These are phyloP conservation scores for Drosophila truncata DNA, from an alignment of 1,140 invertebrate genomes.

Conservation along the genomic window DNA sequence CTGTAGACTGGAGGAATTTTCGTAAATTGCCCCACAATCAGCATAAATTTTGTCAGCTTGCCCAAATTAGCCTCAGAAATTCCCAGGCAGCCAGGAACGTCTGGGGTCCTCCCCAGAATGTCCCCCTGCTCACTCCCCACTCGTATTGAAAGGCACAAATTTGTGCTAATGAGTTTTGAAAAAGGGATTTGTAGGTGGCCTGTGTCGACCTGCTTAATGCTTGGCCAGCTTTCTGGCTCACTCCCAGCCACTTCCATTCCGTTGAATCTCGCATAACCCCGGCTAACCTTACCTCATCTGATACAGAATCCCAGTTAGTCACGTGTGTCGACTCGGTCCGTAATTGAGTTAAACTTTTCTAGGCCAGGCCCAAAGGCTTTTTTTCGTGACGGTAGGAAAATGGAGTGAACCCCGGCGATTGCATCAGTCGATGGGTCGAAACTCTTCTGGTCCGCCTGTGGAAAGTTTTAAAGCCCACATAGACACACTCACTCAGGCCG, in stretches of 20 bases:
- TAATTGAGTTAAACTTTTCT: slow-evolving; percentile 84
- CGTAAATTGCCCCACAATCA: slow-evolving; percentile 81
- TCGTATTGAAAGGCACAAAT: slow-evolving; percentile 77
- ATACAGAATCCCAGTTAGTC: slow-evolving; percentile 59
- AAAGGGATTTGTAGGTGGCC: slow-evolving; percentile 70
- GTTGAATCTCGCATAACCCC: slow-evolving; percentile 17
- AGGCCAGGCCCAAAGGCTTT: slow-evolving; percentile 67
- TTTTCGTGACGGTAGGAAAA: slow-evolving; percentile 19
- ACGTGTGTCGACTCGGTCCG: slow-evolving; percentile 63
- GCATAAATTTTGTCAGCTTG: slow-evolving; percentile 74
- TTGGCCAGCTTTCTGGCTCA: slow-evolving; percentile 62
- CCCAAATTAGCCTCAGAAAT: slow-evolving; percentile 46
- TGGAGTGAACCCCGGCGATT: slow-evolving; percentile 52
- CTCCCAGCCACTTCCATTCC: slow-evolving; percentile 1
- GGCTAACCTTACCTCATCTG: slow-evolving; percentile 50
- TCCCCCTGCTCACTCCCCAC: slow-evolving; percentile 14
- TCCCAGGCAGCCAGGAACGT: neutral
- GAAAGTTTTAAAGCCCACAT: slow-evolving; percentile 66
- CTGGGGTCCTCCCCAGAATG: neutral
- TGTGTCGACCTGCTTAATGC: slow-evolving; percentile 65
- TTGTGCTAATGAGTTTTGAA: slow-evolving; percentile 84
- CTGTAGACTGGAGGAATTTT: slow-evolving; percentile 60
- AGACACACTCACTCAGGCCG: slow-evolving; percentile 21
- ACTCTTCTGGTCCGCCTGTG: slow-evolving; percentile 40
- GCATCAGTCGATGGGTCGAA: slow-evolving; percentile 61